Evolutionary conservation across 2,113 vertebrate species (phyloP), one percentile per base, ranked within the genome.

Genomic region (Scomber scombrus): DNA sequence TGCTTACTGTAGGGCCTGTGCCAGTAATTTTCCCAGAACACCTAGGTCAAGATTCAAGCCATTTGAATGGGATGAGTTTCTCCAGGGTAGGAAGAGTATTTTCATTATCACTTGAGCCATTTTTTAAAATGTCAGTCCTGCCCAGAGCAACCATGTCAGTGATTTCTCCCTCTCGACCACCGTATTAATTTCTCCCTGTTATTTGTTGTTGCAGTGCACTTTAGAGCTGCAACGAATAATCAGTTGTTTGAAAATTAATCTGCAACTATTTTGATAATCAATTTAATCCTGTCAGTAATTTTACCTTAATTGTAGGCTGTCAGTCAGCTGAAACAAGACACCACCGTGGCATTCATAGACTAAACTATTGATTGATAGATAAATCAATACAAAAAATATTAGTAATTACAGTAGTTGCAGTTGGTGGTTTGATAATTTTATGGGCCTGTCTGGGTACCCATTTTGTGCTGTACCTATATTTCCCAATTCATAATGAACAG

Each of bases 1-100:
- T 10, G 10, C 60, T 18, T 34, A 62, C 34, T 40, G 34, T 40
- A 40, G 19, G 47, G 21, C 18, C 55, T 2, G 23, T 56, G 29
- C 57, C 31, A 12, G 34, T 54, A 34, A 11, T 57, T 52, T 21
- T 14, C 51, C 23, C 23, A 1, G 1, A 14, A 40, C 9, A 9
- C 34, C 34, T 40, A 40, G 19, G 15, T 69, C 70, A 75, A 67
- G 54, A 76, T 76, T 77, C 45, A 74, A 19, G 21, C 31, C 11
- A 5, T 65, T 65, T 21, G 23, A 49, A 54, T 18, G 13, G n/a
- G 26, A 78, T 58, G 46, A 29, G 34, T 56, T 62, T 73, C 51
- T 31, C 54, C 29, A 71, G 29, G 4, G 5, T 40, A n/a, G 14
- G 21, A 52, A 18, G 26, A 70, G 56, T 65, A 57, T 70, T 84